Evolutionary conservation across 1,140 invertebrate species (phyloP).

Genomic region (Platyscapa corneri): DNA sequence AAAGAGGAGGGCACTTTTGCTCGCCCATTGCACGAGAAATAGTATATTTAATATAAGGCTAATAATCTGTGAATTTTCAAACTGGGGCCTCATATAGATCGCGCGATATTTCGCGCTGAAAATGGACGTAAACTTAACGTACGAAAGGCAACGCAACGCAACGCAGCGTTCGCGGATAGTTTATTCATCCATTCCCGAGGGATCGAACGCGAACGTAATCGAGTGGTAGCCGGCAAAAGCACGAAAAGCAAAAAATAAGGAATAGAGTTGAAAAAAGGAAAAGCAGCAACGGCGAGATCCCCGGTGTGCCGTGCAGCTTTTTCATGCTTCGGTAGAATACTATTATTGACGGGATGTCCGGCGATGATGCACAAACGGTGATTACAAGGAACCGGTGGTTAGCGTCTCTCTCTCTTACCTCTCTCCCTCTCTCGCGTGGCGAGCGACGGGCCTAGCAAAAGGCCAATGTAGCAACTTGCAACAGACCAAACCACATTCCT

Average conservation of each 20-base stretch:
- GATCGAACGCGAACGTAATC: background rate
- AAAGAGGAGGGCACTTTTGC: background rate
- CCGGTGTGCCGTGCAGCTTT: background rate
- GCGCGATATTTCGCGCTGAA: no score
- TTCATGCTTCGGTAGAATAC: background rate
- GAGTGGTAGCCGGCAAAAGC: no score
- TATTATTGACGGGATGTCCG: slow-evolving; percentile 40
- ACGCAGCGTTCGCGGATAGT: no score
- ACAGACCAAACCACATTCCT: slow-evolving; percentile 31
- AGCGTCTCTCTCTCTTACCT: background rate
- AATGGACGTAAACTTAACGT: no score
- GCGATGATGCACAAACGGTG: slow-evolving; percentile 43
- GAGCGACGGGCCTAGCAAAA: background rate
- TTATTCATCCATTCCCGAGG: background rate
- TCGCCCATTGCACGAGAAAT: no score
- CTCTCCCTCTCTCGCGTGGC: background rate
- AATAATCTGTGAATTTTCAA: no score
- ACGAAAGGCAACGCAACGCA: no score
- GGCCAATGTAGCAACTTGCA: background rate
- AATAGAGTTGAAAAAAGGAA: background rate
- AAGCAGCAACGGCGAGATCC: background rate
- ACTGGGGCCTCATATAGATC: no score
- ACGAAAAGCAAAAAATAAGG: background rate
- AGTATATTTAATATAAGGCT: no score
- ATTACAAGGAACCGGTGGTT: slow-evolving; percentile 59